phyloP scores from a whole-genome alignment of 2,888 invertebrate genomes.

The Melinopterus prodromus region DNA sequence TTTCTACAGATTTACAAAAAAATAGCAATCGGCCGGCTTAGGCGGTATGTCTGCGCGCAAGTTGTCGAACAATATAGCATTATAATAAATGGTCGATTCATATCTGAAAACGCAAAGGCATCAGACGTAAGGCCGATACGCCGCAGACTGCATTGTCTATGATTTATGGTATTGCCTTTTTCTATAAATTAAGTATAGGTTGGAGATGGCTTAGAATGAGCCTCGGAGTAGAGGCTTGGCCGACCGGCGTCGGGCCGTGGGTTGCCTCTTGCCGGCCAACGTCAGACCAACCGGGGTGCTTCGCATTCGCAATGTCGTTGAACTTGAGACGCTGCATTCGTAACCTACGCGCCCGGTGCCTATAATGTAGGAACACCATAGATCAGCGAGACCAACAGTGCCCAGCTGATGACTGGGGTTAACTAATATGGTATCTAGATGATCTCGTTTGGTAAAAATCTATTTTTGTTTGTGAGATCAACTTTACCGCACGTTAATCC shows the following conservation, averaged over 20 bases:
- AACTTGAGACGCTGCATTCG: conserved; percentile 47
- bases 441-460: too few relatives aligned
- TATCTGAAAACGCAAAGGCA: conserved; percentile 22
- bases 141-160: conserved; percentile 34
- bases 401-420: too few relatives aligned
- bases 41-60: conserved; percentile 1
- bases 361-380: background rate
- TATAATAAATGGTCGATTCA: conserved; percentile 24
- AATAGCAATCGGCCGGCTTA: background rate
- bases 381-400: too few relatives aligned
- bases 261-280: conserved; percentile 35
- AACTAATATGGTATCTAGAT: too few relatives aligned
- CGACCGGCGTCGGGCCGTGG: conserved; percentile 44
- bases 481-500: too few relatives aligned
- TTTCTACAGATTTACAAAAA: background rate
- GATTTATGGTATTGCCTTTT: conserved; percentile 41
- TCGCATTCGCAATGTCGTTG: conserved; percentile 48
- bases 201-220: conserved; percentile 40
- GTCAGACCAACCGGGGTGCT: conserved; percentile 48
- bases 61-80: conserved; percentile 26
- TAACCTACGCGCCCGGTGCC: background rate
- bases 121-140: background rate
- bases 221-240: conserved; percentile 46
- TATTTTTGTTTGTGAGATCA: too few relatives aligned
- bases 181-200: conserved; percentile 42